Conservation (phyloP, 2,888 invertebrate genomes). For the Zygaena filipendulae region DNA sequence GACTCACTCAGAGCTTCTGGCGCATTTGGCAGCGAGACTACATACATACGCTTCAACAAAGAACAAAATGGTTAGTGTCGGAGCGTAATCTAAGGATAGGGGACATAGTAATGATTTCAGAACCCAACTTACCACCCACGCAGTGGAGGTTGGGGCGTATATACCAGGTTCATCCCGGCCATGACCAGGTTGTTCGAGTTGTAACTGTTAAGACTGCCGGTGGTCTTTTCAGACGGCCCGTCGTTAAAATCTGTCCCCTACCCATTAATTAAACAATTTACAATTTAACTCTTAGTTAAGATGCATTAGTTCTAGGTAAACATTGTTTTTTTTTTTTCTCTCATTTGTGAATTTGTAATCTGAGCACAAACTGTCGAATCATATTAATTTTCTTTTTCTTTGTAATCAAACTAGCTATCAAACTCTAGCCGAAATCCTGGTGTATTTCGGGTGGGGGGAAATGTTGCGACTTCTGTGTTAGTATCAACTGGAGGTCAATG, state of each 20-base stretch:
- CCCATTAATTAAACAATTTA: not conserved
- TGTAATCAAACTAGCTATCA: too few relatives aligned
- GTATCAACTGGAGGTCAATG: too few relatives aligned
- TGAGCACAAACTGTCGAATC: too few relatives aligned
- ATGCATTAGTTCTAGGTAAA: too few relatives aligned
- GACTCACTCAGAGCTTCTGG: slow-evolving; percentile 11
- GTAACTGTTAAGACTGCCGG: slow-evolving; percentile 5
- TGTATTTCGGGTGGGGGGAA: too few relatives aligned
- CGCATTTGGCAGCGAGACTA: slow-evolving; percentile 6
- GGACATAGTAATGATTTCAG: slow-evolving; percentile 6
- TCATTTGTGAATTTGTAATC: too few relatives aligned
- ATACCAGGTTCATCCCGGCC: slow-evolving; percentile 3
- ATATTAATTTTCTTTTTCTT: too few relatives aligned
- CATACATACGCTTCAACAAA: slow-evolving; percentile 6
- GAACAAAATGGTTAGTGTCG: slow-evolving; percentile 6
- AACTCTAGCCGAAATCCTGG: too few relatives aligned
- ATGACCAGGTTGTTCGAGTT: slow-evolving; percentile 7
- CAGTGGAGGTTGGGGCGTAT: slow-evolving; percentile 8
- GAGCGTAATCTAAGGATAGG: not conserved
- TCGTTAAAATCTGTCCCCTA: slow-evolving; percentile 2
- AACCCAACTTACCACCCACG: slow-evolving; percentile 6
- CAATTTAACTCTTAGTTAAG: too few relatives aligned
- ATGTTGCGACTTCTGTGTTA: too few relatives aligned
- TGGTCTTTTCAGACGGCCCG: slow-evolving; percentile 1
- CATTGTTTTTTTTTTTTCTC: too few relatives aligned